Evolutionary conservation across 1,140 invertebrate genomes (phyloP).

Genomic region (Plectrocnemia conspersa): DNA sequence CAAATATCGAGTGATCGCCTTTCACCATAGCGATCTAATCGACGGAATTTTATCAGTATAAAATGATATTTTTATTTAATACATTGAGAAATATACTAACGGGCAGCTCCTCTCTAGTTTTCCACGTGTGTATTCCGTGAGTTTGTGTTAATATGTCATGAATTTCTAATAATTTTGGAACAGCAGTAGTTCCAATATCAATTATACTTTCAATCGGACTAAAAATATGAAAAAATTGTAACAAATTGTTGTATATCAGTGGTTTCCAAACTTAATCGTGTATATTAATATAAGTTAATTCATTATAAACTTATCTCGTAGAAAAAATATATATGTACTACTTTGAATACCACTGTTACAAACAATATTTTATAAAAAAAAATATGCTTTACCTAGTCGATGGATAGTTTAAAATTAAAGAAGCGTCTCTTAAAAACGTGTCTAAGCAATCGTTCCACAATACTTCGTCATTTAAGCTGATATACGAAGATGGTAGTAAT

Average conservation of each 20-base stretch:
- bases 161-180: neutral
- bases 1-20: slow-evolving; percentile 76
- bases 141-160: neutral
- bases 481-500: neutral
- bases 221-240: neutral
- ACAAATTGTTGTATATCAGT: neutral
- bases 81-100: neutral
- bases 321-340: too few relatives aligned
- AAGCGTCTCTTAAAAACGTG: neutral
- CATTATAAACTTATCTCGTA: too few relatives aligned
- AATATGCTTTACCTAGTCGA: neutral
- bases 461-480: neutral
- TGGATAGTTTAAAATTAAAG: neutral
- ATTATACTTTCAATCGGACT: neutral
- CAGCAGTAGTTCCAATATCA: neutral
- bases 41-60: neutral
- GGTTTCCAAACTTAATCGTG: neutral
- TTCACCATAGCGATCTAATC: neutral
- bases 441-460: slow-evolving; percentile 1
- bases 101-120: neutral
- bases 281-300: neutral
- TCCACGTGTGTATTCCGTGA: neutral
- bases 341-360: neutral
- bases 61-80: neutral
- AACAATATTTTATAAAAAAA: neutral